Percentiles rank a stretch among this genome's conserved stretches.
Evolutionary conservation across 2,888 invertebrate genomes (phyloP).

Genomic region (Cyaniris semiargus): DNA sequence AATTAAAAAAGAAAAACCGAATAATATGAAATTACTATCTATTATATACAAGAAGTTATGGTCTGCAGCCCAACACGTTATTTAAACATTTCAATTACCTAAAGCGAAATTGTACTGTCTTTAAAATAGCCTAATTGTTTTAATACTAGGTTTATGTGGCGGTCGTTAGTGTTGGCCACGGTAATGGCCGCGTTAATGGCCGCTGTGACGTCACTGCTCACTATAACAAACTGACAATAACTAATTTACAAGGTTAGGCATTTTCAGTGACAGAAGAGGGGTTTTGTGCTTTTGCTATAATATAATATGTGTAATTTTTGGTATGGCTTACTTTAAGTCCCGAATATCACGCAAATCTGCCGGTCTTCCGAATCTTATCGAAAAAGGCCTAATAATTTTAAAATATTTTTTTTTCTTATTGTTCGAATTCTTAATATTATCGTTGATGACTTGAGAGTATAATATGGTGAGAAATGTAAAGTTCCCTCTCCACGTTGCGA

Average conservation of each 20-base stretch:
- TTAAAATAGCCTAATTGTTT: constrained; percentile 7
- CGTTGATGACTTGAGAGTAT: no score
- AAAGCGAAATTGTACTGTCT: background rate
- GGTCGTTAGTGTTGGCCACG: constrained; percentile 3
- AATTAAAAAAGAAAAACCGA: no score
- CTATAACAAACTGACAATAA: background rate
- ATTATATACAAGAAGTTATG: background rate
- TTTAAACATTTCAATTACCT: background rate
- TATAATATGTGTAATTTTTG: no score
- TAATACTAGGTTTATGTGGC: background rate
- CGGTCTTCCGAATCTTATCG: no score
- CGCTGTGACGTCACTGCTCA: background rate
- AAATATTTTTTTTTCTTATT: no score
- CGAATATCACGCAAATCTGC: no score
- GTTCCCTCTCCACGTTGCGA: no score
- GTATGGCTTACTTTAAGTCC: no score
- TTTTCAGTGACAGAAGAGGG: background rate
- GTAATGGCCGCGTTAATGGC: constrained; percentile 7
- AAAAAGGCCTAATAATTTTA: no score
- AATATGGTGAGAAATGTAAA: no score
- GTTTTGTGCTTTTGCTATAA: background rate
- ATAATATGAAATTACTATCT: no score
- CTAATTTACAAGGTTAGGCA: background rate
- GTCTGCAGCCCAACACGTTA: background rate
- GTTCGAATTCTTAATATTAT: no score